These are phyloP conservation scores for Brachypteracias leptosomus DNA, from an alignment of 2,113 vertebrate species.

Conservation along the genomic window DNA sequence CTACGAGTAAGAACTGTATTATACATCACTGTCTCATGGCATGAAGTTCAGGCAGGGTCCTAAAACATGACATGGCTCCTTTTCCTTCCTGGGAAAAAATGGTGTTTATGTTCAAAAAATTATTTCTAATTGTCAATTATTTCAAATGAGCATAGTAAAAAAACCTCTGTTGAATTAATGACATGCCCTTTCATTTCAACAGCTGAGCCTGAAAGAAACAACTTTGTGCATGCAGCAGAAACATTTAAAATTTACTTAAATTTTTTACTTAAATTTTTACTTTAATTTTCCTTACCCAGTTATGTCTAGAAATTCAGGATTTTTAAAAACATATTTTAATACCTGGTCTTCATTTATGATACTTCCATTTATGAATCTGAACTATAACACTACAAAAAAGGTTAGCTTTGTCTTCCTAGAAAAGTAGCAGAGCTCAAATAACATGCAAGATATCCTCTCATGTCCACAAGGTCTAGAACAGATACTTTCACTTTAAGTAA, in stretches of 20 bases:
- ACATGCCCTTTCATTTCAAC: neutral
- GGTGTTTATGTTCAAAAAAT: neutral
- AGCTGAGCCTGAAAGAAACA: neutral
- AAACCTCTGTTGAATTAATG: neutral
- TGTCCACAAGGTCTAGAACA: neutral
- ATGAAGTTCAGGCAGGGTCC: neutral
- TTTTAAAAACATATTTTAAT: neutral
- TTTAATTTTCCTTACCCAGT: neutral
- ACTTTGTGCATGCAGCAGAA: neutral
- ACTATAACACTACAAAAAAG: neutral
- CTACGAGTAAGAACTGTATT: neutral
- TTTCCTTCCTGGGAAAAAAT: too few species aligned
- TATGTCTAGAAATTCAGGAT: neutral
- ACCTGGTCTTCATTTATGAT: neutral
- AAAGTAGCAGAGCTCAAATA: neutral
- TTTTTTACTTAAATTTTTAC: too few species aligned
- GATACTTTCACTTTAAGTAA: neutral
- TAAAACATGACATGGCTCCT: neutral
- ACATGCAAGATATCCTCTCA: neutral
- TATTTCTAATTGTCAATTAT: neutral
- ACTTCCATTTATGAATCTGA: neutral
- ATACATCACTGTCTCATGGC: neutral
- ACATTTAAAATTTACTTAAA: neutral
- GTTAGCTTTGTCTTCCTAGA: neutral
- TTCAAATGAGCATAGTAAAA: neutral